phyloP scores from a whole-genome alignment of 2,113 vertebrate species.

The Callocephalon fimbriatum region DNA sequence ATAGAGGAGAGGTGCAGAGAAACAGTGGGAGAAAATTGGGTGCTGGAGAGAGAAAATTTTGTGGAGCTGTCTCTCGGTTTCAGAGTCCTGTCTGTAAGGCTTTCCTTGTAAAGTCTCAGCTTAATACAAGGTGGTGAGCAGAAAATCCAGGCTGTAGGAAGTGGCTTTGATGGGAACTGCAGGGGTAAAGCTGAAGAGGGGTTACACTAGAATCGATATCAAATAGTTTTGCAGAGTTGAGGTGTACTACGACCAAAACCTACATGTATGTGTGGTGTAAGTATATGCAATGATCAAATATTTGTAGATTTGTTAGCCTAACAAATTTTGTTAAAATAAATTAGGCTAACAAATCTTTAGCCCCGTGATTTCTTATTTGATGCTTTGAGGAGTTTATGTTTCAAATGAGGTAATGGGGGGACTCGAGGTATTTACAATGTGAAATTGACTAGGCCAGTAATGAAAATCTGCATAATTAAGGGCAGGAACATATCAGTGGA shows the following conservation, averaged over 20 bases:
- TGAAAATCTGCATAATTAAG: not conserved
- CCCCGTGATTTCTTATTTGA: not conserved
- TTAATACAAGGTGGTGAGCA: not conserved
- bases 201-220: not conserved
- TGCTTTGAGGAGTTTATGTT: not conserved
- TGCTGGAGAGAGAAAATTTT: not conserved
- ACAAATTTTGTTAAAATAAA: not conserved
- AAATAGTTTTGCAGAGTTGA: not conserved
- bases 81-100: not conserved
- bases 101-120: not conserved
- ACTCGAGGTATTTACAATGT: not conserved
- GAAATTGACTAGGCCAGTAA: not conserved
- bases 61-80: not conserved
- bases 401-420: not conserved
- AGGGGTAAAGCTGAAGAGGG: not conserved
- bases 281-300: not conserved
- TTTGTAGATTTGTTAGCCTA: not conserved
- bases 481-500: rapidly evolving
- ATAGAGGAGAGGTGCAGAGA: not conserved
- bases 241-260: not conserved
- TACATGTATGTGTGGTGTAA: rapidly evolving
- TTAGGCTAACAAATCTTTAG: not conserved
- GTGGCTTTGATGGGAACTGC: not conserved
- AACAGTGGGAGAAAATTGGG: not conserved
- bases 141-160: not conserved